Base-by-base conservation (phyloP, 2,113 vertebrate species). In the Mugil cephalus region DNA sequence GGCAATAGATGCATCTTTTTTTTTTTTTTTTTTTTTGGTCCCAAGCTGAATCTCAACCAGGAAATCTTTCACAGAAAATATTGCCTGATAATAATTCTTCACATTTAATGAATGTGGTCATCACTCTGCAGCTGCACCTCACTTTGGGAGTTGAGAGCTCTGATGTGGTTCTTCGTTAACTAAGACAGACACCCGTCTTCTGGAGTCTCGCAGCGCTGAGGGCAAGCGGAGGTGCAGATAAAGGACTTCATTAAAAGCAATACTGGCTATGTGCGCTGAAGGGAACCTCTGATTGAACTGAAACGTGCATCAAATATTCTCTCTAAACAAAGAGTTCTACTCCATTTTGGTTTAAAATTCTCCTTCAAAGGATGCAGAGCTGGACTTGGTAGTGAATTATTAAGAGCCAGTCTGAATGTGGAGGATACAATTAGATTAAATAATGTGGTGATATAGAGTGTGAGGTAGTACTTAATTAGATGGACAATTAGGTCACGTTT, bases 191-290 rank as follows among this genome's bases (percentile, higher is more conserved):
- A 48, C n/a, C 34, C 50, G 43, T 71, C 24, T 68, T 60, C 42
- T 12, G 43, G 45, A 68, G 68, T 55, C 35, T 40, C 36, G 21
- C 8, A 11, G 36, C 50, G 46, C 52, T 48, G 39, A 74, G 63
- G 39, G 68, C 65, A 45, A 71, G 15, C 0, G 54, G 19, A 77
- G 40, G 52, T 77, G 51, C 38, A 65, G 30, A 80, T 79, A 63
- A 72, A 78, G 60, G 38, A 77, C 78, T 80, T 84, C 58, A 88
- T 86, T 79, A 80, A 78, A 84, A 67, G 19, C 73, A 86, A 50
- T 73, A 59, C 0, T 69, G 55, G 47, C 43, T 47, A 73, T 74
- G 45, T 54, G 56, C 24, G 55, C 43, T 46, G 73, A 85, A 51
- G 40, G 35, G 42, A 50, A 77, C 69, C 72, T 71, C 19, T 53